A percentile compares a stretch with the other conserved stretches of the same genome.
Conservation (phyloP, 2,113 vertebrate genomes). For the Chamaea fasciata region DNA sequence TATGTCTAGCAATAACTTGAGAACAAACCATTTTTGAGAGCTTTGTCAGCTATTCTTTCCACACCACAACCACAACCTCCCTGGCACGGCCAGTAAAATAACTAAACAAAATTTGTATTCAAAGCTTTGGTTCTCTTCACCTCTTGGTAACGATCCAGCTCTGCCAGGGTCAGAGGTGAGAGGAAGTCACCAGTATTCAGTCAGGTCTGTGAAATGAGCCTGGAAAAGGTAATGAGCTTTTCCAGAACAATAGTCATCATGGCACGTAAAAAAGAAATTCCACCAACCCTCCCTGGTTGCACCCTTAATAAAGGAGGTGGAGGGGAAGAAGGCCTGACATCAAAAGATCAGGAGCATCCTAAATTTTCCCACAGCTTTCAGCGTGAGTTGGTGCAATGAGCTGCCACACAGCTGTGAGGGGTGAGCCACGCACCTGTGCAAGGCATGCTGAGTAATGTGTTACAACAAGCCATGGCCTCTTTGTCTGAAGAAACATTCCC, state of each 20-base stretch:
- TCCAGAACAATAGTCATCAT: background rate
- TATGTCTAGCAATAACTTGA: background rate
- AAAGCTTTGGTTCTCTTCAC: background rate
- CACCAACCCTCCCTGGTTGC: accelerated
- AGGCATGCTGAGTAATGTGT: background rate
- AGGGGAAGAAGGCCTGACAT: background rate
- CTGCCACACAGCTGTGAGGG: background rate
- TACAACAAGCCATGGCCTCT: background rate
- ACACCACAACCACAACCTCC: background rate
- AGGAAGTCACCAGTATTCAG: background rate
- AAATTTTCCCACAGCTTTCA: background rate
- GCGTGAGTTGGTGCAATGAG: background rate
- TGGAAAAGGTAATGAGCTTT: background rate
- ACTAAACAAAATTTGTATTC: background rate
- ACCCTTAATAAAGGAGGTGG: background rate
- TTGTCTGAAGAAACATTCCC: background rate
- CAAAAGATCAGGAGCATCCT: background rate
- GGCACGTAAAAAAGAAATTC: background rate
- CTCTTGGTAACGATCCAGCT: background rate
- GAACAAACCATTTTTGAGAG: background rate
- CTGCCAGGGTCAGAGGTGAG: background rate
- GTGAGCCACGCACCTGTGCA: background rate
- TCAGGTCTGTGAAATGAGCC: background rate
- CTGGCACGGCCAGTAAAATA: background rate
- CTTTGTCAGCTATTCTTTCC: background rate